Evolutionary conservation across 1,140 invertebrate species (phyloP), one percentile per base, ranked within the genome.

Genomic region (Hestina assimilis): DNA sequence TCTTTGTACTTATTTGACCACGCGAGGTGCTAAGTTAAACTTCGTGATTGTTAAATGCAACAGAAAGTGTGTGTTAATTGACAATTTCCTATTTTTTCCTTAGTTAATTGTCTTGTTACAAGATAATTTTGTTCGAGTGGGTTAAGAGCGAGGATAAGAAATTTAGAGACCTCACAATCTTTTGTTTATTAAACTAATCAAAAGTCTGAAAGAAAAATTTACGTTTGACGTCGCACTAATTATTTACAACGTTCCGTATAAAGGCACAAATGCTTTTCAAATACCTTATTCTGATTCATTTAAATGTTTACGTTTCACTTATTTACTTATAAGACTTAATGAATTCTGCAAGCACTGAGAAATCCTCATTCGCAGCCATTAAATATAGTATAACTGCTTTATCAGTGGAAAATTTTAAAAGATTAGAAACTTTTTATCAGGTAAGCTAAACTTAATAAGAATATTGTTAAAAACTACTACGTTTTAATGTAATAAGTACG

Each of bases 41-140:
- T 77, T 77, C 83, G 80, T 83, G 80, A 82, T 68, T 66, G 57
- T 69, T 72, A 69, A 75, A 75, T 78, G 69, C 56, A 63, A 65
- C 52, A 56, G 69, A 69, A 75, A 77, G 73, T 75, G 69, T 64
- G 63, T 78, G 75, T 79, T 59, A 82, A 84, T 79, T 79, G 66
- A 51, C 66, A 71, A 75, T 81, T 80, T 79, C 75, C 63, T 63
- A 38, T 38, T 45, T 57, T 52, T 57, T 62, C 48, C 41, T 15
- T 14, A 48, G 19, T 42, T 62, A 62, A 65, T 63, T 65, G 58
- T 41, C 51, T 59, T 33, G 31, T 56, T 47, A 63, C 46, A 58
- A 51, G 35, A 38, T 31, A 45, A 61, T 53, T 58, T 46, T 60
- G 21, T 14, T 41, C n/a, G 15, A 20, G 8, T 38, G 11, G 29